Evolutionary conservation across 92 coral and sea anemone genomes (phyloP).

Genomic region (Ricordea florida): DNA sequence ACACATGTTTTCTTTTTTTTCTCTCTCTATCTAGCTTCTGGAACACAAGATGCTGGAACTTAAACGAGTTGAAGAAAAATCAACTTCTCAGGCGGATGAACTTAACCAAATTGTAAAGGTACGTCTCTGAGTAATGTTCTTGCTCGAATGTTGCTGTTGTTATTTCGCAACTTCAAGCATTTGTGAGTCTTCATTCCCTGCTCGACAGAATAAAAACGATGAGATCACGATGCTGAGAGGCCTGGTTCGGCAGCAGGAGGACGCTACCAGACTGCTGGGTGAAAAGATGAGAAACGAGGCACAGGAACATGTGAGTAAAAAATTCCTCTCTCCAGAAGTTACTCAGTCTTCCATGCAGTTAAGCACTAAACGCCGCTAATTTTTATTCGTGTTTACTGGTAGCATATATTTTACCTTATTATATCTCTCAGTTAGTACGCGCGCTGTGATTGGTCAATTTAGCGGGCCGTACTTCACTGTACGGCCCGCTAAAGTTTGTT

Average conservation of each 20-base stretch:
- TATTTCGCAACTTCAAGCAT: background rate
- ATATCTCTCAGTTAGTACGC: too few species aligned
- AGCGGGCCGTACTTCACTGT: too few species aligned
- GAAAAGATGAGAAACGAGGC: slow-evolving; percentile 94
- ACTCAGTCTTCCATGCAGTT: too few species aligned
- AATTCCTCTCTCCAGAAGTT: background rate
- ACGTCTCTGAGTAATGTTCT: background rate
- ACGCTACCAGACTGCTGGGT: slow-evolving; percentile 92
- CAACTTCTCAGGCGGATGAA: slow-evolving; percentile 72
- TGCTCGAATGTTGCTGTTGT: background rate
- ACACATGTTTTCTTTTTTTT: background rate
- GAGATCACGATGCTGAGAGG: slow-evolving; percentile 87
- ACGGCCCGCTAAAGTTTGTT: too few species aligned
- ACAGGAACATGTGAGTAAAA: slow-evolving; percentile 85
- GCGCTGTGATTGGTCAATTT: too few species aligned
- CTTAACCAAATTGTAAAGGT: slow-evolving; percentile 82
- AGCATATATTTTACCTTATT: too few species aligned
- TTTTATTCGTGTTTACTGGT: too few species aligned
- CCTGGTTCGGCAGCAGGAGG: slow-evolving; percentile 95
- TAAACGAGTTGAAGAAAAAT: slow-evolving; percentile 80
- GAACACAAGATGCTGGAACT: slow-evolving; percentile 80
- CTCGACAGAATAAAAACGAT: slow-evolving; percentile 77
- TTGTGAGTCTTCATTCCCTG: background rate
- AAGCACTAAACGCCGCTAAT: too few species aligned
- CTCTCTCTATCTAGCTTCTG: slow-evolving; percentile 54